These are phyloP conservation scores for Saguinus imperator DNA, from an alignment of 2,113 vertebrate species.

Conservation along the genomic window DNA sequence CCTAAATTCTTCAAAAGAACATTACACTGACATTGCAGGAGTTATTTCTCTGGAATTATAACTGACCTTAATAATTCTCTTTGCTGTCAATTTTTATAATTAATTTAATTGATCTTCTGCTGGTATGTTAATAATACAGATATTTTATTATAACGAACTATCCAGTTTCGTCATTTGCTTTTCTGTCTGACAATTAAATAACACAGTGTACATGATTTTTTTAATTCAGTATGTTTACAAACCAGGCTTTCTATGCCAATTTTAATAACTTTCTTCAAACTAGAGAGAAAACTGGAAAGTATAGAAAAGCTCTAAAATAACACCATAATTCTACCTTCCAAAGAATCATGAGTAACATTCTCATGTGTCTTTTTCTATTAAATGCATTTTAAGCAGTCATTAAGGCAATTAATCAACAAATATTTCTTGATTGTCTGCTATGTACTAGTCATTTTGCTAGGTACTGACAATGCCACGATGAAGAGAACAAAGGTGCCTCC, in stretches of 20 bases:
- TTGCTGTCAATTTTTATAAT: background rate
- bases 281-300: background rate
- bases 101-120: background rate
- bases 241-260: background rate
- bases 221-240: conserved; percentile 17
- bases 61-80: conserved; percentile 27
- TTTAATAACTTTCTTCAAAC: conserved; percentile 23
- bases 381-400: background rate
- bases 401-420: conserved; percentile 26
- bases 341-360: background rate
- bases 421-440: background rate
- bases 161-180: conserved; percentile 3
- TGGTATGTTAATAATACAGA: background rate
- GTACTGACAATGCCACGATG: background rate
- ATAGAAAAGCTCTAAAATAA: background rate
- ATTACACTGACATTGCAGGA: background rate
- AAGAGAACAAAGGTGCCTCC: background rate
- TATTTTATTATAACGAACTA: background rate
- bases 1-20: conserved; percentile 5
- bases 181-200: conserved; percentile 15
- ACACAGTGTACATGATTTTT: background rate
- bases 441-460: background rate
- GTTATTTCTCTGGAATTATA: conserved; percentile 1
- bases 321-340: background rate
- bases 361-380: background rate